Evolutionary conservation across 2,888 invertebrate species (phyloP).

Genomic region (Acleris cristana): DNA sequence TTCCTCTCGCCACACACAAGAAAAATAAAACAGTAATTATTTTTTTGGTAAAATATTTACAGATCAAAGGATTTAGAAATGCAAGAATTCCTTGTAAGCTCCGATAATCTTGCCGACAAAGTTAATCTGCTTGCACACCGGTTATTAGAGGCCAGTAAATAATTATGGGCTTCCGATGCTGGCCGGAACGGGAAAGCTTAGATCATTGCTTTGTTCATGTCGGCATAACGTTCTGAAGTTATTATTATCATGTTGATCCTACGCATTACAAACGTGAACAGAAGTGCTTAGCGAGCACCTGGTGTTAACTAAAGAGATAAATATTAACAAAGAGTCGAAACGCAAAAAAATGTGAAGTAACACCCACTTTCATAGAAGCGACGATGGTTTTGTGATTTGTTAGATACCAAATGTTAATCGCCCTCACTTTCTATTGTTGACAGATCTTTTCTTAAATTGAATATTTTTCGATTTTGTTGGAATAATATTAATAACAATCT

Average conservation of each 20-base stretch:
- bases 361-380: conserved; percentile 23
- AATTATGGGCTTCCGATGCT: conserved; percentile 32
- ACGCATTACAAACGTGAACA: conserved; percentile 18
- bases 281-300: conserved; percentile 23
- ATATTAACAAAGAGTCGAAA: conserved; percentile 21
- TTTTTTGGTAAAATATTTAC: not conserved
- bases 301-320: conserved; percentile 27
- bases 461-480: not conserved
- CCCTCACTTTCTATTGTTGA: conserved; percentile 25
- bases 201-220: conserved; percentile 32
- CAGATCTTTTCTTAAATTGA: not conserved
- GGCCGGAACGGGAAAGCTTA: conserved; percentile 34
- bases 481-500: not conserved
- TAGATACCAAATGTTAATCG: conserved; percentile 10
- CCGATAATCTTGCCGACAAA: conserved; percentile 23
- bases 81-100: conserved; percentile 4
- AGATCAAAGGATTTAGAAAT: conserved; percentile 10
- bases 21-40: not conserved
- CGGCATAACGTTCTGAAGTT: conserved; percentile 20
- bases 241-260: conserved; percentile 32
- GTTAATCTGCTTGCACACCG: conserved; percentile 13
- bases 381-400: conserved; percentile 11
- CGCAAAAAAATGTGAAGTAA: conserved; percentile 22
- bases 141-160: conserved; percentile 31
- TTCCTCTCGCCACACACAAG: conserved; percentile 25